Conservation (phyloP, 2,888 invertebrate genomes). For the Meganola albula region DNA sequence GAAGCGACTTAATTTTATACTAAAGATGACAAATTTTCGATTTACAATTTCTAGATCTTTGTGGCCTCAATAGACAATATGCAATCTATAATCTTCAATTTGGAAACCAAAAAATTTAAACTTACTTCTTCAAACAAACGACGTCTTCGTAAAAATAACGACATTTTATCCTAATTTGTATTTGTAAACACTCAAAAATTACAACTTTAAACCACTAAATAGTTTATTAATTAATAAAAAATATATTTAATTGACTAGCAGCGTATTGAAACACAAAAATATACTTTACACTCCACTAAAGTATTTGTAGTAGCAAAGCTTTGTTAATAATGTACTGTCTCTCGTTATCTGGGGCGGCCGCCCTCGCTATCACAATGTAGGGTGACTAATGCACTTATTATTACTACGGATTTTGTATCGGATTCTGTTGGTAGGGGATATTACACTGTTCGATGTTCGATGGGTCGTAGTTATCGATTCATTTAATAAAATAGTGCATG, state of each 20-base stretch:
- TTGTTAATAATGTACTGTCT: slow-evolving; percentile 1
- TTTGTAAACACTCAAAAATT: too few relatives aligned
- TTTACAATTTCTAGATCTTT: too few relatives aligned
- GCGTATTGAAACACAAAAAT: too few relatives aligned
- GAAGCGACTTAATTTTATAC: too few relatives aligned
- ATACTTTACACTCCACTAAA: too few relatives aligned
- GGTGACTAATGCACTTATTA: neutral
- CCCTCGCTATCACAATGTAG: slow-evolving; percentile 11
- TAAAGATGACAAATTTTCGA: too few relatives aligned
- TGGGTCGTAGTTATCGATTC: too few relatives aligned
- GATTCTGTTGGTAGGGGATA: neutral
- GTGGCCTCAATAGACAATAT: neutral
- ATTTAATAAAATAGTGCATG: too few relatives aligned
- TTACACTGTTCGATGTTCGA: too few relatives aligned
- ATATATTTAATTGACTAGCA: too few relatives aligned
- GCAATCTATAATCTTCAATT: neutral
- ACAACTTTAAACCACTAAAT: neutral
- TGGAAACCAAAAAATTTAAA: slow-evolving; percentile 4
- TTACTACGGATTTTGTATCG: neutral
- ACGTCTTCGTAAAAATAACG: slow-evolving; percentile 39
- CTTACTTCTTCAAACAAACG: slow-evolving; percentile 56
- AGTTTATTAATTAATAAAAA: neutral
- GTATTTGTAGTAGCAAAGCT: too few relatives aligned
- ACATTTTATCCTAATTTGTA: too few relatives aligned
- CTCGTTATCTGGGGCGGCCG: slow-evolving; percentile 14